Base-by-base conservation (phyloP, 2,113 vertebrate species). In the Synchiropus splendidus region DNA sequence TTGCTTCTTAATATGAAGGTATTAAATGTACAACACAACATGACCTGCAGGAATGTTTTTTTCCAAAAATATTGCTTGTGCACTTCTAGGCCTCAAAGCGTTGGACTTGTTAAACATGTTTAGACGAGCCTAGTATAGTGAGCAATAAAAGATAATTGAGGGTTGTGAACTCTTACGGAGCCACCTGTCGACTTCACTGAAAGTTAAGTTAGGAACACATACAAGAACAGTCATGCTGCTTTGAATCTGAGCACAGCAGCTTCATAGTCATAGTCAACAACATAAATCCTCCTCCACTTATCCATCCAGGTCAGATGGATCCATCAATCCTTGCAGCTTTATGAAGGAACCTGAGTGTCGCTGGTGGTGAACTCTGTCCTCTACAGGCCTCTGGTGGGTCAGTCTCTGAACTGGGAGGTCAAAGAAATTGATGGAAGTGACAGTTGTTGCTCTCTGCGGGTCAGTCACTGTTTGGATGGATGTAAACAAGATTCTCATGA, bases 211-310 rank as follows among this genome's bases (percentile, higher is more conserved):
- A 18, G 6, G 18, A 36, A 18, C 11, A 31, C 51, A 32, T 12
- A 45, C 16, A 58, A 32, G 46, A 33, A 42, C 33, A 45, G 43
- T 36, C 52, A 37, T 36, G 45, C 18, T 14, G 54, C 51, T 48
- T 56, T 52, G 40, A n/a, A 42, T 51, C 58, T 46, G 54, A 43
- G 42, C 45, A 18, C 43, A 57, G 54, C 62, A 1, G 37, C 43
- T 58, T 45, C 64, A 58, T 31, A 57, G 67, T 58, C 67, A 67
- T 54, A 46, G 63, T 64, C 61, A 38, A 39, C 16, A 31, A 39
- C 58, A 67, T 75, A 67, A 77, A 77, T 70, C 62, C 60, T 61
- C 45, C 60, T 45, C 43, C 56, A 12, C 61, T 66, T 55, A 48
- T 44, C 53, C 63, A 51, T 6, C 10, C 9, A 10, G 53, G 48